Evolutionary conservation across 1,140 invertebrate genomes (phyloP).

Genomic region (Chironomus tepperi): DNA sequence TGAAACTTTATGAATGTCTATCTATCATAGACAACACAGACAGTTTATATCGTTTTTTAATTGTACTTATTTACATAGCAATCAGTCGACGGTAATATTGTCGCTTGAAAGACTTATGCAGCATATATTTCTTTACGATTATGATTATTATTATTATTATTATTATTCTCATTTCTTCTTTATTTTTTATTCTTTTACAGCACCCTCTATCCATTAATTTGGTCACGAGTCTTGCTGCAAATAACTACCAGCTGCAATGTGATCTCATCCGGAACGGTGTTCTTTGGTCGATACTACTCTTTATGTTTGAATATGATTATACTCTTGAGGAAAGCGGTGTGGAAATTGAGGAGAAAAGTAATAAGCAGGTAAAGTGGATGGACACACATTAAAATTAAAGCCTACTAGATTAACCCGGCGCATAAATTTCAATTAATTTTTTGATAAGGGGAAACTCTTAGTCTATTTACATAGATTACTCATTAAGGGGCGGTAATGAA

Average conservation of each 20-base stretch:
- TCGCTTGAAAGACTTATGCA: no score
- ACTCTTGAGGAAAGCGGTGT: conserved; percentile 96
- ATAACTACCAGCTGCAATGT: conserved; percentile 69
- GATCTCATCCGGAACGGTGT: conserved; percentile 85
- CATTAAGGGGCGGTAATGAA: no score
- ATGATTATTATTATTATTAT: no score
- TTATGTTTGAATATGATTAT: conserved; percentile 94
- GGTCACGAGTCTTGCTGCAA: conserved; percentile 39
- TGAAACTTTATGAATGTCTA: no score
- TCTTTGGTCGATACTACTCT: conserved; percentile 84
- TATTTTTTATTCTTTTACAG: conserved; percentile 24
- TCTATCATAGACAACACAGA: no score
- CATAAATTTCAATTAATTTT: no score
- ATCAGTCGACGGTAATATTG: conserved; percentile 39
- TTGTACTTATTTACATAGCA: conserved; percentile 57
- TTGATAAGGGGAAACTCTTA: not conserved
- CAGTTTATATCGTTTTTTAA: conserved; percentile 35
- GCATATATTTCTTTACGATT: no score
- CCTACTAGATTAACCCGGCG: no score
- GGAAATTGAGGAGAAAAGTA: conserved; percentile 70
- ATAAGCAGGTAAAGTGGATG: conserved; percentile 55
- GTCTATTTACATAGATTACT: conserved; percentile 5
- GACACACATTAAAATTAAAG: not conserved
- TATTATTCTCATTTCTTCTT: no score
- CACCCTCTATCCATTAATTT: conserved; percentile 38